Conservation (phyloP, 2,113 vertebrate genomes). For the Alaudala cheleensis region DNA sequence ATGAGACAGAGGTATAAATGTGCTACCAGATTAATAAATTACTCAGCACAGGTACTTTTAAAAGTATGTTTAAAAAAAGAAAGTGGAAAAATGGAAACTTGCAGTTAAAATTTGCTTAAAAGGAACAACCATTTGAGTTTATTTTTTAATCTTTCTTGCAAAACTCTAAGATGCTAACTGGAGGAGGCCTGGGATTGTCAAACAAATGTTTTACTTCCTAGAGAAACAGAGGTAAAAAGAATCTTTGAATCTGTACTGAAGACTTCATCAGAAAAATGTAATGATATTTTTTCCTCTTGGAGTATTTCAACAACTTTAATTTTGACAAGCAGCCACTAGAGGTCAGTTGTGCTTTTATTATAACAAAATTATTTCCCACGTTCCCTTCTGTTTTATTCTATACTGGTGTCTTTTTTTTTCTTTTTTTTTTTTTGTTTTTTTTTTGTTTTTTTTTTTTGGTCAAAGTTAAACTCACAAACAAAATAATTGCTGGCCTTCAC, state of each 20-base stretch:
- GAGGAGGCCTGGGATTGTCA: neutral
- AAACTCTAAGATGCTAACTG: neutral
- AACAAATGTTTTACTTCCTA: neutral
- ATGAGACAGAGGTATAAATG: neutral
- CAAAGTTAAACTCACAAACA: neutral
- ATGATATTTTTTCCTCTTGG: rapidly evolving
- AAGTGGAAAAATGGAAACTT: neutral
- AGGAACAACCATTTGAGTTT: neutral
- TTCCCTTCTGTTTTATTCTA: neutral
- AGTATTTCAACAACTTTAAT: neutral
- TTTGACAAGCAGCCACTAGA: constrained; percentile 62
- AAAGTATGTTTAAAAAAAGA: neutral
- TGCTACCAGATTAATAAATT: neutral
- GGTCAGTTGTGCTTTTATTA: constrained; percentile 54
- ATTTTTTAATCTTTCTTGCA: neutral
- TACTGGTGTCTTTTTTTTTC: neutral
- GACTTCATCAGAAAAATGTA: neutral
- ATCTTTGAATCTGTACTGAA: neutral
- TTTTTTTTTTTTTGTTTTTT: no score
- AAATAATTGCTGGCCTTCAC: neutral
- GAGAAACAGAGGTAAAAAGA: neutral
- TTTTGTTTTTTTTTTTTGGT: neutral
- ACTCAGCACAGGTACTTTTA: neutral
- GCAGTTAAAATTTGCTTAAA: neutral
- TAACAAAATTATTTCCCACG: neutral